A percentile compares a stretch with the other conserved stretches of the same genome.
These are phyloP conservation scores for Pachycephus smyrnensis DNA, from an alignment of 2,888 invertebrate genomes.

Conservation along the genomic window DNA sequence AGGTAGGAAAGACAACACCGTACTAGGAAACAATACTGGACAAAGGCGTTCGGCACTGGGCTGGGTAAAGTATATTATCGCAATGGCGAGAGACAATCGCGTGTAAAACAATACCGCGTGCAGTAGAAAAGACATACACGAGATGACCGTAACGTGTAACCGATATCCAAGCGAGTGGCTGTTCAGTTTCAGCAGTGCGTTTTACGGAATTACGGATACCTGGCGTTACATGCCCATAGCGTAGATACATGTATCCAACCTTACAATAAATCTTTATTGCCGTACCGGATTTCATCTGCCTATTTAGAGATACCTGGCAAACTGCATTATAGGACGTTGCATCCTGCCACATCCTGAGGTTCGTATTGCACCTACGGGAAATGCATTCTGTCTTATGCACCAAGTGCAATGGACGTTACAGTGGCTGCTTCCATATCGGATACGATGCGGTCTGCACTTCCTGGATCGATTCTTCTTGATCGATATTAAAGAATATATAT, in stretches of 20 bases:
- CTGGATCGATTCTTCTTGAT: not conserved
- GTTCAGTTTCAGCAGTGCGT: not conserved
- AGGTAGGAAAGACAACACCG: not conserved
- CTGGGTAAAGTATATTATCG: conserved; percentile 10
- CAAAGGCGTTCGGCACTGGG: not conserved
- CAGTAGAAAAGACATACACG: conserved; percentile 41
- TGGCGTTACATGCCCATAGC: not conserved
- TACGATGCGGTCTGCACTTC: not conserved
- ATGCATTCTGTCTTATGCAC: not conserved
- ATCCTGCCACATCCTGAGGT: conserved; percentile 54
- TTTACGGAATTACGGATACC: not conserved
- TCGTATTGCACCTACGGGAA: conserved; percentile 42
- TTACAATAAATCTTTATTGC: conserved; percentile 39
- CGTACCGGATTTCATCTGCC: conserved; percentile 50
- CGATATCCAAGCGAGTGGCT: conserved; percentile 34
- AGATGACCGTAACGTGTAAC: conserved; percentile 24
- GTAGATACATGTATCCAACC: not conserved
- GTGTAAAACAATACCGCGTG: conserved; percentile 63
- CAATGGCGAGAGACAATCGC: conserved; percentile 49
- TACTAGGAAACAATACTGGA: not conserved
- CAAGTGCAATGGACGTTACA: not conserved
- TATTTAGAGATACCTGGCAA: not conserved
- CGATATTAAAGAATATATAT: not conserved
- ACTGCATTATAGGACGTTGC: conserved; percentile 13
- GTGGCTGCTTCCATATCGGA: not conserved